Evolutionary conservation across 2,113 vertebrate genomes (phyloP).

Genomic region (Taurulus bubalis): DNA sequence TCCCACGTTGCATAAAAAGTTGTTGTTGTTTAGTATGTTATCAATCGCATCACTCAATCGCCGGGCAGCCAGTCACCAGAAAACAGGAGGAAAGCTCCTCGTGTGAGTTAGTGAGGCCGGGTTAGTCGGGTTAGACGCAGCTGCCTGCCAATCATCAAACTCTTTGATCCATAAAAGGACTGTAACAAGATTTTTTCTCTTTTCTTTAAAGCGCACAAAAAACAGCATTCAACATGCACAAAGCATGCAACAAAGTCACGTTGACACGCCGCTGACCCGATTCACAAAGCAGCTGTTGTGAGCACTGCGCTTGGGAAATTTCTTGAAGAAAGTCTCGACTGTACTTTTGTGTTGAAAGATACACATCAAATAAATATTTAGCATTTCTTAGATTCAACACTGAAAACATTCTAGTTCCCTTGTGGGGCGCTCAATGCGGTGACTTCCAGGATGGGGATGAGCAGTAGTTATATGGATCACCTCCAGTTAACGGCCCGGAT

Average conservation of each 20-base stretch:
- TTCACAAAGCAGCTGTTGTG: conserved; percentile 66
- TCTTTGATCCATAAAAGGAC: conserved; percentile 9
- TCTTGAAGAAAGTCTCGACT: not conserved
- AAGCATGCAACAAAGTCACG: conserved; percentile 64
- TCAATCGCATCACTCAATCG: conserved; percentile 40
- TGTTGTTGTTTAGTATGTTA: conserved; percentile 72
- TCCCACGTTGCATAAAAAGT: conserved; percentile 46
- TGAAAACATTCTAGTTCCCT: too few relatives aligned
- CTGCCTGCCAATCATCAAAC: conserved; percentile 59
- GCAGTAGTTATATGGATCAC: not conserved
- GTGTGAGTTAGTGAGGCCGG: conserved; percentile 50
- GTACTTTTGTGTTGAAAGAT: not conserved
- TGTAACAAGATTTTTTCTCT: not conserved
- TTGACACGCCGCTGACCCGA: conserved; percentile 1
- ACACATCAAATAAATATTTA: conserved; percentile 5
- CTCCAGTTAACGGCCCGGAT: not conserved
- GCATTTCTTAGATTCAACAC: not conserved
- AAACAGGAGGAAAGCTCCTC: conserved; percentile 50
- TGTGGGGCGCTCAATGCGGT: not conserved
- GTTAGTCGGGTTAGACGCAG: conserved; percentile 72
- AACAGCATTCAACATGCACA: conserved; percentile 65
- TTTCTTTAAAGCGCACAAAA: not conserved
- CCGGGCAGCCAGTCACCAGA: conserved; percentile 62
- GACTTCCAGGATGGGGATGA: not conserved
- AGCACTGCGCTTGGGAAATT: conserved; percentile 24